A percentile compares a stretch with the other conserved stretches of the same genome.
Conservation (phyloP, 2,113 vertebrate species). For the Sinocyclocheilus grahami region DNA sequence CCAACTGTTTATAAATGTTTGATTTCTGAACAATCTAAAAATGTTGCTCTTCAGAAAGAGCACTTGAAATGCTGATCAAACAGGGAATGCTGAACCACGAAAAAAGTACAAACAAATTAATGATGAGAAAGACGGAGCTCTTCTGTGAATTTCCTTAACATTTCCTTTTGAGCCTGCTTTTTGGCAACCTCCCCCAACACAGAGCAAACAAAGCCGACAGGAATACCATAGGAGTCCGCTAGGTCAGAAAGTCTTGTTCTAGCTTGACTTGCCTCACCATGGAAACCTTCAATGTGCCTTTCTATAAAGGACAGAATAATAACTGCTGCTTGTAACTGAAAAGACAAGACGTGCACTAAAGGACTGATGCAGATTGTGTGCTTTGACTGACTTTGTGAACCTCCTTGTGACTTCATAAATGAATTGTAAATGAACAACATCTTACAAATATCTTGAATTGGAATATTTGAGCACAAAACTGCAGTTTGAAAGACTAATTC, state of each 20-base stretch:
- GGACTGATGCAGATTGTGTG: slow-evolving; percentile 1
- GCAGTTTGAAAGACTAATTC: background rate
- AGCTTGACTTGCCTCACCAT: slow-evolving; percentile 50
- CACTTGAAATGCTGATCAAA: slow-evolving; percentile 14
- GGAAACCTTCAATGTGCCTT: slow-evolving; percentile 44
- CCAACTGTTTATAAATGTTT: background rate
- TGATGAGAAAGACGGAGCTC: background rate
- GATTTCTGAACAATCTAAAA: background rate
- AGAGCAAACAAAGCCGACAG: slow-evolving; percentile 22
- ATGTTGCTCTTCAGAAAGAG: background rate
- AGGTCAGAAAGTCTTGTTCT: slow-evolving; percentile 39
- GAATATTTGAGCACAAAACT: background rate
- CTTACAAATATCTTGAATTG: background rate
- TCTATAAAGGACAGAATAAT: slow-evolving; percentile 20
- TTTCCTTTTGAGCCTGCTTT: slow-evolving; percentile 26
- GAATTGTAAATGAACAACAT: background rate
- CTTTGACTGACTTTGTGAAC: background rate
- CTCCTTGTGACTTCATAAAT: slow-evolving; percentile 16
- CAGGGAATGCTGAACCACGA: background rate
- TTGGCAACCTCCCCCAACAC: slow-evolving; percentile 32
- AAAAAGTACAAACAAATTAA: slow-evolving; percentile 27
- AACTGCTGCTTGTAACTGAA: background rate
- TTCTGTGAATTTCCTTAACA: slow-evolving; percentile 16
- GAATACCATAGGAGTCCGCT: slow-evolving; percentile 23
- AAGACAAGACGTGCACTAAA: slow-evolving; percentile 17